Evolutionary conservation across 2,888 invertebrate species (phyloP).

Genomic region (Melinopterus prodromus): DNA sequence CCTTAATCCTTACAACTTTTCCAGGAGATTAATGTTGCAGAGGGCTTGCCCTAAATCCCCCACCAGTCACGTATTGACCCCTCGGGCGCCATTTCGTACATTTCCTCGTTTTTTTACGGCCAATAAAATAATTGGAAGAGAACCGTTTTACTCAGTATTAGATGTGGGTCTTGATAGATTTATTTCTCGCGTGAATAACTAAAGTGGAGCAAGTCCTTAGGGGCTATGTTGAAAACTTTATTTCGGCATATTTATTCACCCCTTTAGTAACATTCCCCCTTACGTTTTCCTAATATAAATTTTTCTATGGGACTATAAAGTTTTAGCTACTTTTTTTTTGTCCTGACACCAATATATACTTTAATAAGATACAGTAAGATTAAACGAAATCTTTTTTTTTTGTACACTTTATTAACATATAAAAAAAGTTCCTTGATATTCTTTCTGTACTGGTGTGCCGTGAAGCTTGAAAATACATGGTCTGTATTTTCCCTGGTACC

Average conservation of each 20-base stretch:
- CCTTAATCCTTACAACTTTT: not conserved
- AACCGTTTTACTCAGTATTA: not conserved
- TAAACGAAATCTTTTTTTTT: not conserved
- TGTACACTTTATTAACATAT: not conserved
- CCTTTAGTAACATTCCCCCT: too few species aligned
- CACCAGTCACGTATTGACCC: conserved; percentile 4
- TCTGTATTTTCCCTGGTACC: not conserved
- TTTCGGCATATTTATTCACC: too few species aligned
- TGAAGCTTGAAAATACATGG: not conserved
- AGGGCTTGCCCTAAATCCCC: not conserved
- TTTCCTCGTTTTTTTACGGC: not conserved
- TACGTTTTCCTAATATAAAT: too few species aligned
- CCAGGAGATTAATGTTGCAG: not conserved
- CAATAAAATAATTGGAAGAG: not conserved
- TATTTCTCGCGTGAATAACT: not conserved
- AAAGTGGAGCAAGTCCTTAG: not conserved
- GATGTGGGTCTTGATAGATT: conserved; percentile 4
- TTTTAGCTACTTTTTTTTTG: too few species aligned
- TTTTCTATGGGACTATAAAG: too few species aligned
- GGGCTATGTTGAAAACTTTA: not conserved
- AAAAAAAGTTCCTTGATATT: not conserved
- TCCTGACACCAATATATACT: too few species aligned
- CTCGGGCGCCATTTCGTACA: not conserved
- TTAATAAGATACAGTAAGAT: too few species aligned
- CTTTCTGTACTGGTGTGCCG: not conserved